Conservation (phyloP, 2,113 vertebrate species). For the Amblyornis subalaris region DNA sequence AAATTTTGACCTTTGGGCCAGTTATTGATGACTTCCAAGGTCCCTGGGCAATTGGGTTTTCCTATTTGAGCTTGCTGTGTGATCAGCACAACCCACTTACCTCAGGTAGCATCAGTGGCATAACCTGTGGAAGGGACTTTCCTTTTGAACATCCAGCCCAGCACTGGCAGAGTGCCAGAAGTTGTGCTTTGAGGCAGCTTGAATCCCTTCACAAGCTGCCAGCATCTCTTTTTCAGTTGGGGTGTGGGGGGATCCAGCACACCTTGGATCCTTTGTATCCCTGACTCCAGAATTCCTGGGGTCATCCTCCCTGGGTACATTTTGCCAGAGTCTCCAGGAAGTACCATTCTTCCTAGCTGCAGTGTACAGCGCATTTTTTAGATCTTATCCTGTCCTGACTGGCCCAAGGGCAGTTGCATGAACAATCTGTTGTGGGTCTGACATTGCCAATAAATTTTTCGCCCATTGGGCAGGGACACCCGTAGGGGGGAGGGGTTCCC, state of each 20-base stretch:
- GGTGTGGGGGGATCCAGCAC: too few species aligned
- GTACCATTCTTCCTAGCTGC: neutral
- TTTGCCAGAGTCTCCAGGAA: neutral
- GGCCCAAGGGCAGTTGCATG: neutral
- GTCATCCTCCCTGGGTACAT: neutral
- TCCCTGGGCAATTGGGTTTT: neutral
- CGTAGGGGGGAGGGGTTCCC: too few species aligned
- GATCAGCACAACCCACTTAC: neutral
- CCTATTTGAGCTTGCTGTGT: neutral
- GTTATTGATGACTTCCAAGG: neutral
- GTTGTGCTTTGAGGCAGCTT: neutral
- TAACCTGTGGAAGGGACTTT: neutral
- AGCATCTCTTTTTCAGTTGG: neutral
- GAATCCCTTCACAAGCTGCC: neutral
- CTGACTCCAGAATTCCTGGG: neutral
- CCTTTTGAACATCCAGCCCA: neutral
- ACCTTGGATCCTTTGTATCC: neutral
- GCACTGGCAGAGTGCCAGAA: fast-evolving
- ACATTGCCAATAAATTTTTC: too few species aligned
- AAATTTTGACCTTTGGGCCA: neutral
- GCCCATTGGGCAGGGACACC: too few species aligned
- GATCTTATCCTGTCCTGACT: neutral
- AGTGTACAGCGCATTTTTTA: neutral
- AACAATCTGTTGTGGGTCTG: too few species aligned
- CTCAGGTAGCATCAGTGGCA: too few species aligned